A percentile compares a stretch with the other conserved stretches of the same genome.
These are phyloP conservation scores for Hesperia comma DNA, from an alignment of 2,888 invertebrate species.

Conservation along the genomic window DNA sequence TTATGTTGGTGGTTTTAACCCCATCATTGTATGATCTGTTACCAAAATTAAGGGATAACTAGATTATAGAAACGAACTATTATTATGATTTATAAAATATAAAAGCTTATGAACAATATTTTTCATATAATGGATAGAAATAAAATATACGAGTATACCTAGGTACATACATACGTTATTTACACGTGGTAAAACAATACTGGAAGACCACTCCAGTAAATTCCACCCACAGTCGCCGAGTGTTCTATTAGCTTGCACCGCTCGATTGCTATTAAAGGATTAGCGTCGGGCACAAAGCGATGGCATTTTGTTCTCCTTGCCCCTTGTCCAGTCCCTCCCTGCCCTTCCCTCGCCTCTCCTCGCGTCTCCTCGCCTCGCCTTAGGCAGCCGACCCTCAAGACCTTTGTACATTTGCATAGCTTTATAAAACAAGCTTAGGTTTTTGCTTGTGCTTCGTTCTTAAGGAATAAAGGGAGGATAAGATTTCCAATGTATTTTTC, in stretches of 20 bases:
- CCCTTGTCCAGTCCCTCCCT: slow-evolving; percentile 67
- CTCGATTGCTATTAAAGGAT: slow-evolving; percentile 81
- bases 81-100: too few species aligned
- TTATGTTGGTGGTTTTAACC: too few species aligned
- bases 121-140: too few species aligned
- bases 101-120: too few species aligned
- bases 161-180: too few species aligned
- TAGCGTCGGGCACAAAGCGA: slow-evolving; percentile 75
- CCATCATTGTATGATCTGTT: too few species aligned
- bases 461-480: slow-evolving; percentile 71
- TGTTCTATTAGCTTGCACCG: slow-evolving; percentile 50
- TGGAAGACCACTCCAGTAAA: slow-evolving; percentile 9
- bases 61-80: too few species aligned
- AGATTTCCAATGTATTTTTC: slow-evolving; percentile 39
- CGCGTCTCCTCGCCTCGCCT: slow-evolving; percentile 43
- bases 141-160: too few species aligned
- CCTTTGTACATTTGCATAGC: slow-evolving; percentile 82
- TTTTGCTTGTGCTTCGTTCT: slow-evolving; percentile 71
- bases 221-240: slow-evolving; percentile 10
- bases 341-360: slow-evolving; percentile 38
- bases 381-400: slow-evolving; percentile 69
- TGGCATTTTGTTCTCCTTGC: slow-evolving; percentile 76
- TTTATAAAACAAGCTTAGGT: slow-evolving; percentile 69
- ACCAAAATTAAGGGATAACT: too few species aligned
- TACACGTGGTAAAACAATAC: neutral